Conservation (phyloP, 2,888 invertebrate species). For the Ptycholaimellus sp. region DNA sequence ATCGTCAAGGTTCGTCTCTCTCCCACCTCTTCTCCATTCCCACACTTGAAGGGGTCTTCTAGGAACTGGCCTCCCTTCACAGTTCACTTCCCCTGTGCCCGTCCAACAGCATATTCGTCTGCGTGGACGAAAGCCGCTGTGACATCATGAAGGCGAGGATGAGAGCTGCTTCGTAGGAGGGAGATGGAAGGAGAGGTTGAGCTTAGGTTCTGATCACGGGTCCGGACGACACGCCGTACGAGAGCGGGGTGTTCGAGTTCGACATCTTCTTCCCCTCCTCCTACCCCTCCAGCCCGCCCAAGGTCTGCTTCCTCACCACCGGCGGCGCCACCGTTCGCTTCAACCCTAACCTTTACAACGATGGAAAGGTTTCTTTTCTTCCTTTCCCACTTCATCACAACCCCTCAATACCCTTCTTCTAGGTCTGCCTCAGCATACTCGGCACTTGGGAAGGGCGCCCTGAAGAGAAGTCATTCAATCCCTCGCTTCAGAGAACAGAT, state of each 20-base stretch:
- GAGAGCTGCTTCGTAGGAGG: not conserved
- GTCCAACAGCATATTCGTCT: conserved; percentile 22
- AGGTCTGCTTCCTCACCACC: conserved; percentile 38
- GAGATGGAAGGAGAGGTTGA: not conserved
- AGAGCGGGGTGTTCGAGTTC: conserved; percentile 33
- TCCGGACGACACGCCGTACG: conserved; percentile 39
- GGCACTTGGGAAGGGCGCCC: conserved; percentile 26
- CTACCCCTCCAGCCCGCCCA: conserved; percentile 37
- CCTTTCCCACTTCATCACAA: too few species aligned
- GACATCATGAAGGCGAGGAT: conserved; percentile 16
- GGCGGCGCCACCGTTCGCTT: conserved; percentile 38
- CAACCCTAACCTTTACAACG: conserved; percentile 40
- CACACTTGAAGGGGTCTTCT: too few species aligned
- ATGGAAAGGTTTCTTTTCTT: conserved; percentile 31
- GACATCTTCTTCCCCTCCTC: conserved; percentile 25
- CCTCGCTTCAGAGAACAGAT: too few species aligned
- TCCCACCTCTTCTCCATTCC: too few species aligned
- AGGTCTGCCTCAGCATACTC: conserved; percentile 19
- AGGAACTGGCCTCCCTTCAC: conserved; percentile 22
- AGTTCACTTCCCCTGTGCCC: conserved; percentile 17
- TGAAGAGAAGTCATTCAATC: conserved; percentile 24
- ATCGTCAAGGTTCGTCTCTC: conserved; percentile 12
- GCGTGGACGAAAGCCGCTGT: conserved; percentile 21
- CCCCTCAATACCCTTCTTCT: too few species aligned
- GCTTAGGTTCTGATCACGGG: conserved; percentile 17